Percentiles rank a stretch among this genome's conserved stretches.
phyloP scores from a whole-genome alignment of 92 coral and sea anemone species.

The Zoanthus gigantus region DNA sequence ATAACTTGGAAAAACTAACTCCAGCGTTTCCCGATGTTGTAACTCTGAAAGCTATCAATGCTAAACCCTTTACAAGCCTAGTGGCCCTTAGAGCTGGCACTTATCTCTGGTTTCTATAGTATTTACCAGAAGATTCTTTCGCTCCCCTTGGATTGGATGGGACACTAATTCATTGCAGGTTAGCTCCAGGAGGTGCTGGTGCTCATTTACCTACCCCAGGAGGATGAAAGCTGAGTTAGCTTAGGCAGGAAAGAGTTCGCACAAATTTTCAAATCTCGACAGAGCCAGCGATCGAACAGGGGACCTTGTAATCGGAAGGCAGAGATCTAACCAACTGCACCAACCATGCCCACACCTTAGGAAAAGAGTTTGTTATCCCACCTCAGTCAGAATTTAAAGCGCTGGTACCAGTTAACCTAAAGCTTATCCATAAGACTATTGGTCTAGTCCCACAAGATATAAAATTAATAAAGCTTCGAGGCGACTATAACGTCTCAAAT shows the following conservation, averaged over 20 bases:
- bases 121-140: neutral
- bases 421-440: neutral
- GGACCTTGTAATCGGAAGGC: no score
- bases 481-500: neutral
- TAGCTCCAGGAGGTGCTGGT: no score
- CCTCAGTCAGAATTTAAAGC: constrained; percentile 1
- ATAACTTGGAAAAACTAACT: neutral
- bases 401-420: neutral
- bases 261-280: no score
- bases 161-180: no score
- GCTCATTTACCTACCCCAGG: no score
- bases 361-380: neutral
- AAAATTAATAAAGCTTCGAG: neutral
- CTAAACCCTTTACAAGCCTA: no score
- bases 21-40: neutral
- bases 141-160: neutral
- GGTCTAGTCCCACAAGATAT: neutral
- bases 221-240: neutral
- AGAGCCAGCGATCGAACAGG: no score
- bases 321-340: no score
- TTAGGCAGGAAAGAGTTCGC: neutral
- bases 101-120: no score
- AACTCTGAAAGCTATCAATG: neutral
- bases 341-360: no score
- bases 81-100: no score